Evolutionary conservation across 2,113 vertebrate species (phyloP), one percentile per base, ranked within the genome.

Genomic region (Calidris pygmaea): DNA sequence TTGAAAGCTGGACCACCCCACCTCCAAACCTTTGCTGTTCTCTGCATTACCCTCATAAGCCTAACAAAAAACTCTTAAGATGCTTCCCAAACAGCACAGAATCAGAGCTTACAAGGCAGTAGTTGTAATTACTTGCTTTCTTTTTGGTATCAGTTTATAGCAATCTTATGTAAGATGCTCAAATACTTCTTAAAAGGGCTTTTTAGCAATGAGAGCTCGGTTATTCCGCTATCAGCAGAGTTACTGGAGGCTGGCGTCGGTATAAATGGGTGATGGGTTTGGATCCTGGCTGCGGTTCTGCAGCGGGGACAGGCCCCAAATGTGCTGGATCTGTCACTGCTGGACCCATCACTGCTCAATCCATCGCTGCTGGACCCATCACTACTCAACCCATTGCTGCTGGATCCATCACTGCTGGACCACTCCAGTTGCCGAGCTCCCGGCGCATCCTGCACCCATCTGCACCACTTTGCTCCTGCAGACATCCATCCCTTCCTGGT

Each of bases 1-100:
- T 90, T 93, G 83, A 96, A 96, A 97, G 87, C 63, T 32, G 23
- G 95, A 85, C 90, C 76, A 91, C 90, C 76, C 85, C 85, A 84
- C 58, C 82, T 86, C 68, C 90, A 87, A 86, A 48, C 74, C 92
- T 95, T 84, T 78, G 90, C 93, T 89, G 66, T 59, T 84, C 89
- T 83, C 65, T 20, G 71, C 73, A 18, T 91, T 93, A 81, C 78
- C 41, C 93, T 84, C 60, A 6, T 53, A 68, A 85, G 67, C 76
- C 81, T 56, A 16, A 72, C 93, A 66, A 81, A 94, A 96, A 87
- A 59, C 41, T 66, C 70, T 37, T 43, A 29, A 55, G 77, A 77
- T 95, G 78, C 59, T 89, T 88, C 93, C 91, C 87, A 85, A 89
- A 81, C 87, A 73, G 70, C 77, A 10, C 50, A 73, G 80, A 90